Evolutionary conservation across 2,888 invertebrate species (phyloP).

Genomic region (Oscheius myriophilus): DNA sequence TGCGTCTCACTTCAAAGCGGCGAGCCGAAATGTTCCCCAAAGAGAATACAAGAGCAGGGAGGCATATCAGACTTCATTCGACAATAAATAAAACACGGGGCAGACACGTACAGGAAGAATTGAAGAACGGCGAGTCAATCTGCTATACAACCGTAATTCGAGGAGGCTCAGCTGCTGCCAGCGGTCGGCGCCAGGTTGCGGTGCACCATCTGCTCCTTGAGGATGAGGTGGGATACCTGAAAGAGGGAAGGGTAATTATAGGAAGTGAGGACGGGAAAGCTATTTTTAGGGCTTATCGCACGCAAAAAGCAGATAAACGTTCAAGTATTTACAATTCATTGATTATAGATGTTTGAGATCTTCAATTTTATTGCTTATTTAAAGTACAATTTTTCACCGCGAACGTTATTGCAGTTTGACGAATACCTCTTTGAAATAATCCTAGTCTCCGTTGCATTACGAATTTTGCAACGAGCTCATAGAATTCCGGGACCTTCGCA

Average conservation of each 20-base stretch:
- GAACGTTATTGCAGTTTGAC: too few species aligned
- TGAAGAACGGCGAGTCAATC: too few species aligned
- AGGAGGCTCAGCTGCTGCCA: too few species aligned
- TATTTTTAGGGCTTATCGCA: too few species aligned
- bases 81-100: slow-evolving; percentile 14
- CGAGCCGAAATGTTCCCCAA: slow-evolving; percentile 5
- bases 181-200: slow-evolving; percentile 39
- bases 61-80: slow-evolving; percentile 10
- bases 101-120: not conserved
- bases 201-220: slow-evolving; percentile 71
- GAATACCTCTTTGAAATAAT: too few species aligned
- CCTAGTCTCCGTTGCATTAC: too few species aligned
- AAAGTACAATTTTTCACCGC: not conserved
- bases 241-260: slow-evolving; percentile 13
- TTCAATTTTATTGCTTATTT: not conserved
- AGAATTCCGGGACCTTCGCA: too few species aligned
- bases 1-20: not conserved
- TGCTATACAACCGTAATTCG: too few species aligned
- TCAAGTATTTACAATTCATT: not conserved
- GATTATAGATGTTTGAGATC: not conserved
- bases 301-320: not conserved
- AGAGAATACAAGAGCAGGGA: too few species aligned
- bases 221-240: slow-evolving; percentile 68
- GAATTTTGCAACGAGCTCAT: too few species aligned
- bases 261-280: not conserved